phyloP scores from a whole-genome alignment of 35 echinoderm and acorn worm genomes.

The Holothuria glaberrima region DNA sequence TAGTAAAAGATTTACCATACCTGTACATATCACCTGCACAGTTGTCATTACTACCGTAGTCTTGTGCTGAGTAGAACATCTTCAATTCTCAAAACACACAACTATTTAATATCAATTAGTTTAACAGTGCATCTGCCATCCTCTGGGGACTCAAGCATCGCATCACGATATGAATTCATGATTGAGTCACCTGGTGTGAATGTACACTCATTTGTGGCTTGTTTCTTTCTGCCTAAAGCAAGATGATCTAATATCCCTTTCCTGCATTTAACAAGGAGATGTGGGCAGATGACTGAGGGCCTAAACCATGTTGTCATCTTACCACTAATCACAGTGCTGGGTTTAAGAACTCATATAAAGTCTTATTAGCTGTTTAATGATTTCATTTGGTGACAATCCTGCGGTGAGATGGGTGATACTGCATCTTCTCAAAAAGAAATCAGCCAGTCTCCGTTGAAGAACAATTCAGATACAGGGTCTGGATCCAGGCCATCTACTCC shows the following conservation, averaged over 20 bases:
- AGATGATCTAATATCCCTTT: slow-evolving; percentile 29
- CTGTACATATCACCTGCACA: too few species aligned
- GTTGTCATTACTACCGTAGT: too few species aligned
- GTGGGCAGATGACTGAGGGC: slow-evolving; percentile 40
- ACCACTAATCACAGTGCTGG: not conserved
- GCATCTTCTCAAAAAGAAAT: slow-evolving; percentile 23
- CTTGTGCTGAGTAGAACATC: too few species aligned
- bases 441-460: not conserved
- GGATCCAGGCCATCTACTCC: slow-evolving; percentile 21
- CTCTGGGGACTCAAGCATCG: not conserved
- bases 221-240: slow-evolving; percentile 6
- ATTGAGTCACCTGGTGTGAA: slow-evolving; percentile 54
- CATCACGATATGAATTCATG: not conserved
- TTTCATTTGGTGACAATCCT: not conserved
- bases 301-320: too few species aligned
- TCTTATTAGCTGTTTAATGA: not conserved
- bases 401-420: slow-evolving; percentile 13
- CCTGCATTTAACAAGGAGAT: not conserved
- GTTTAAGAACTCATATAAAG: not conserved
- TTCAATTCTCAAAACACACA: not conserved
- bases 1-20: too few species aligned
- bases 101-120: not conserved
- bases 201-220: slow-evolving; percentile 5
- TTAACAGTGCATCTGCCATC: not conserved
- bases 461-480: not conserved